Conservation (phyloP, 2,113 vertebrate species). For the Entelurus aequoreus region DNA sequence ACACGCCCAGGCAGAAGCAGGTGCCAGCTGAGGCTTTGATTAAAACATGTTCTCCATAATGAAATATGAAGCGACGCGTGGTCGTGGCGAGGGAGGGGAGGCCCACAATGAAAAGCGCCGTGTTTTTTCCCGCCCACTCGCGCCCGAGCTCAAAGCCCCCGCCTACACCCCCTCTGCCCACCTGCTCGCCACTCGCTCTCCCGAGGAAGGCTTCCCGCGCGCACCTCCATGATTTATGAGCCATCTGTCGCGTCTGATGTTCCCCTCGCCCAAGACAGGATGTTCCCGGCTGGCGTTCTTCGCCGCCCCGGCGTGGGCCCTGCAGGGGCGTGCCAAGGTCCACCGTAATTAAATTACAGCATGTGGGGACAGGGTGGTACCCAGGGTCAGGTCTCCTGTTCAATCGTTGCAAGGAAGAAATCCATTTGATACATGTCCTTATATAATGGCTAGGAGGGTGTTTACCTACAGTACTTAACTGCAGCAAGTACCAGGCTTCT, state of each 20-base stretch:
- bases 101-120: not conserved
- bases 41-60: not conserved
- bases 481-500: too few species aligned
- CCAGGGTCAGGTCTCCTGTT: too few species aligned
- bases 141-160: not conserved
- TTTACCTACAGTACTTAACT: too few species aligned
- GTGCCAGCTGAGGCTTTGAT: not conserved
- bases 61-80: not conserved
- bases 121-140: not conserved
- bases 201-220: constrained; percentile 60
- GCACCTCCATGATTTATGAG: constrained; percentile 75
- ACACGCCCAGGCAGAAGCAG: not conserved
- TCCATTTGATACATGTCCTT: too few species aligned
- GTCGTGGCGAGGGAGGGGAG: not conserved
- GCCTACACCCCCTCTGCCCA: constrained; percentile 41
- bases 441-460: too few species aligned
- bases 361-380: too few species aligned
- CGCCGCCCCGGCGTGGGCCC: constrained; percentile 54
- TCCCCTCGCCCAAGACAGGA: constrained; percentile 69
- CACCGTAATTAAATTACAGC: constrained; percentile 72
- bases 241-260: constrained; percentile 77
- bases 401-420: too few species aligned
- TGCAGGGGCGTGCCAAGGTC: constrained; percentile 66
- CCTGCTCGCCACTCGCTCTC: constrained; percentile 55
- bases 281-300: constrained; percentile 67